phyloP scores from a whole-genome alignment of 2,888 invertebrate species.

The Bibio marci region DNA sequence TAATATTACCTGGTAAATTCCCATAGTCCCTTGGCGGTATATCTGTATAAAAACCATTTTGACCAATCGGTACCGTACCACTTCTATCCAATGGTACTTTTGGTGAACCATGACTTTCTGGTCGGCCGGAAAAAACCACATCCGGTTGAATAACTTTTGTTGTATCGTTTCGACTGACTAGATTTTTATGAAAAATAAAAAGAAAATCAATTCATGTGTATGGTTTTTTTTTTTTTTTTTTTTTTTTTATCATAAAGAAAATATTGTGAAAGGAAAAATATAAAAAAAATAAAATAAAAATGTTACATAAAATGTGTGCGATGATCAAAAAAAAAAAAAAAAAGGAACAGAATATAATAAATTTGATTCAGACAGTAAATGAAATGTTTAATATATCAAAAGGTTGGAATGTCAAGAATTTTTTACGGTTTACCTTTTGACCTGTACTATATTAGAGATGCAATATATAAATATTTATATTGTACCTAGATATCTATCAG shows the following conservation, averaged over 20 bases:
- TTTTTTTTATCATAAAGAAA: neutral
- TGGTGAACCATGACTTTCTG: slow-evolving; percentile 21
- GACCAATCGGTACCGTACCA: slow-evolving; percentile 26
- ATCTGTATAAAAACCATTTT: slow-evolving; percentile 29
- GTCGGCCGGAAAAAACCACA: slow-evolving; percentile 23
- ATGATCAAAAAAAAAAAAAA: no score
- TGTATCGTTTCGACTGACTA: slow-evolving; percentile 26
- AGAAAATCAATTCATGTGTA: no score
- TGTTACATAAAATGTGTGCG: no score
- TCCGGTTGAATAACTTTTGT: slow-evolving; percentile 24
- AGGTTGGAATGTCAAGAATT: slow-evolving; percentile 4
- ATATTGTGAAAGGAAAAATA: neutral
- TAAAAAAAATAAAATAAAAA: neutral
- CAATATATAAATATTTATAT: no score
- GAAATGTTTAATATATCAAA: neutral
- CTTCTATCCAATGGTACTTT: slow-evolving; percentile 20
- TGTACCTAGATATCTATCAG: no score
- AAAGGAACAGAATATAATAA: no score
- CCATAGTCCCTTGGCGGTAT: slow-evolving; percentile 28
- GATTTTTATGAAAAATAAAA: no score
- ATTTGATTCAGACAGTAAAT: neutral
- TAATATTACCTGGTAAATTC: slow-evolving; percentile 12
- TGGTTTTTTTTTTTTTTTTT: no score
- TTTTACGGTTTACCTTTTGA: slow-evolving; percentile 5
- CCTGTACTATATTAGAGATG: no score